phyloP scores from a whole-genome alignment of 2,113 vertebrate species.

The Pedionomus torquatus region DNA sequence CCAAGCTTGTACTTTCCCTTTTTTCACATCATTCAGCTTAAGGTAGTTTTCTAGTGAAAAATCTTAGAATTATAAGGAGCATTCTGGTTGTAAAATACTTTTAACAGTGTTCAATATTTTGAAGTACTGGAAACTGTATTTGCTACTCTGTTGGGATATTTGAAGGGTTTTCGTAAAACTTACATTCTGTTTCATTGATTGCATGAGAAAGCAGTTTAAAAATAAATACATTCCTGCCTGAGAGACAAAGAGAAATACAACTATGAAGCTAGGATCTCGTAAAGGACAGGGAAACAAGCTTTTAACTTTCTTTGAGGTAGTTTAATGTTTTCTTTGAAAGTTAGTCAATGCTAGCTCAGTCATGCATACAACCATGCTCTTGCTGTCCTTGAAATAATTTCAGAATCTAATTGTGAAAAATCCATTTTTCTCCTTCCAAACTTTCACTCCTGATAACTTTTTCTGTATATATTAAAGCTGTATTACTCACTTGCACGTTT shows the following conservation, averaged over 20 bases:
- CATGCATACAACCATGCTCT: background rate
- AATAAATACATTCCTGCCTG: background rate
- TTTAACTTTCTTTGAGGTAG: background rate
- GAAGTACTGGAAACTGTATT: background rate
- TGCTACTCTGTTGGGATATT: background rate
- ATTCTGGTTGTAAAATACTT: background rate
- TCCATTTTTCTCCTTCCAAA: background rate
- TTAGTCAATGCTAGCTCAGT: background rate
- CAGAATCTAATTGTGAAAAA: background rate
- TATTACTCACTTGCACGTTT: background rate
- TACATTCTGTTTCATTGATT: background rate
- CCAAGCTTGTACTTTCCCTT: constrained; percentile 8
- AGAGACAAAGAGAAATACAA: background rate
- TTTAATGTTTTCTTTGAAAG: background rate
- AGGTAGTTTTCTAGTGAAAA: constrained; percentile 20
- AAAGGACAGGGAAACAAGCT: background rate
- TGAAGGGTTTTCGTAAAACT: background rate
- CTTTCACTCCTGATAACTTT: background rate
- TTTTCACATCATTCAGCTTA: constrained; percentile 16
- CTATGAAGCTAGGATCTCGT: background rate
- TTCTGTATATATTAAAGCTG: background rate
- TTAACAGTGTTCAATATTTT: background rate
- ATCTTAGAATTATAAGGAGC: background rate
- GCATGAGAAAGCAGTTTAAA: background rate
- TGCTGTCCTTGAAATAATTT: background rate